Evolutionary conservation across 2,888 invertebrate species (phyloP).

Genomic region (Acleris laterana): DNA sequence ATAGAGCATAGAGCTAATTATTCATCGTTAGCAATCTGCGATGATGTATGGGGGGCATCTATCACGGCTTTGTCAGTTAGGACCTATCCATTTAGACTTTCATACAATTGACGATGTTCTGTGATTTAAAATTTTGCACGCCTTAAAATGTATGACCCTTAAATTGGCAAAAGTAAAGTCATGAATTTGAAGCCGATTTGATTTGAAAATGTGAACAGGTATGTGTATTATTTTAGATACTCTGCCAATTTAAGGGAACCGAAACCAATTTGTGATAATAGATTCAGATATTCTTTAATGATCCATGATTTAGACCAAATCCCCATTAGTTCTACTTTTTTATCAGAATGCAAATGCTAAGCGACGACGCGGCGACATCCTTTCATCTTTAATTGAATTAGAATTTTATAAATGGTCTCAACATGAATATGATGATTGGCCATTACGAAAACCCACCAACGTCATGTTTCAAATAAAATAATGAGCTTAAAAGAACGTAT

Average conservation of each 20-base stretch:
- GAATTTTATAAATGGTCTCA: constrained; percentile 34
- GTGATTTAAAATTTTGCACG: neutral
- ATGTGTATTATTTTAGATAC: too few relatives aligned
- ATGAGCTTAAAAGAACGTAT: constrained; percentile 46
- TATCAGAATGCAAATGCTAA: constrained; percentile 27
- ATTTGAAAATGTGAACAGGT: too few relatives aligned
- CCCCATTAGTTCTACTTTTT: constrained; percentile 14
- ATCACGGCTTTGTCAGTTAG: constrained; percentile 55
- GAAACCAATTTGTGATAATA: neutral
- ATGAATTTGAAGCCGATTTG: too few relatives aligned
- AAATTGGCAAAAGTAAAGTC: too few relatives aligned
- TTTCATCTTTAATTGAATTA: constrained; percentile 36
- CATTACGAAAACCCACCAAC: constrained; percentile 39
- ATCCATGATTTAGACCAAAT: constrained; percentile 4
- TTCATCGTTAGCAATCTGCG: constrained; percentile 67
- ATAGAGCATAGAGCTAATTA: constrained; percentile 60
- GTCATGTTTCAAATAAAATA: constrained; percentile 46
- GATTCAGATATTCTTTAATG: neutral
- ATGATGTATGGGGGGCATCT: constrained; percentile 61
- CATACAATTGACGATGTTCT: constrained; percentile 37
- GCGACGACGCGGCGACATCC: constrained; percentile 29
- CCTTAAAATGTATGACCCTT: too few relatives aligned
- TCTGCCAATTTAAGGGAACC: too few relatives aligned
- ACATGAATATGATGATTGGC: constrained; percentile 38
- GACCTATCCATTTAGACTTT: too few relatives aligned